Conservation (phyloP, 1,140 invertebrate genomes). For the Ephestia elutella region DNA sequence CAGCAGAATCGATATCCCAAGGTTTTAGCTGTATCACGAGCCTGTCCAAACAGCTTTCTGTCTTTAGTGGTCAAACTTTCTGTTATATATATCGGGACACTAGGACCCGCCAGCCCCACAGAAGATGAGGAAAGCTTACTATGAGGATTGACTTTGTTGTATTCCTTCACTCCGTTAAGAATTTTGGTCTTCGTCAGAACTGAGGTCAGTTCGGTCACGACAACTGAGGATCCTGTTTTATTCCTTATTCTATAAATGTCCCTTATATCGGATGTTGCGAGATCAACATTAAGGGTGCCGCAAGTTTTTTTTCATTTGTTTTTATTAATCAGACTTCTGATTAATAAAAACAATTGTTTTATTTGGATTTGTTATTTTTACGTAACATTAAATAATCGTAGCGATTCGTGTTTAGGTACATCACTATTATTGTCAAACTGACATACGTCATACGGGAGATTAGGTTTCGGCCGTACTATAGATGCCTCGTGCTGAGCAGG, state of each 20-base stretch:
- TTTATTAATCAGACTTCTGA: too few relatives aligned
- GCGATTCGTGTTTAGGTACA: too few relatives aligned
- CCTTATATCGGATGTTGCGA: slow-evolving; percentile 2
- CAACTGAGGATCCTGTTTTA: neutral
- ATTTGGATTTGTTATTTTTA: too few relatives aligned
- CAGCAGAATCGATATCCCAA: slow-evolving; percentile 6
- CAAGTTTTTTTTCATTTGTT: slow-evolving; percentile 6
- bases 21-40: neutral
- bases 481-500: too few relatives aligned
- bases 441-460: too few relatives aligned
- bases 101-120: neutral
- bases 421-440: too few relatives aligned
- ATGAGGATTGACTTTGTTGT: slow-evolving; percentile 6
- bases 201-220: slow-evolving; percentile 6
- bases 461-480: too few relatives aligned
- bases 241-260: slow-evolving; percentile 11
- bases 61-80: slow-evolving; percentile 11
- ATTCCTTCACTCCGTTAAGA: slow-evolving; percentile 2
- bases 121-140: slow-evolving; percentile 2
- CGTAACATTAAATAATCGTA: too few relatives aligned
- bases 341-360: too few relatives aligned
- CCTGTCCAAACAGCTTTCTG: neutral
- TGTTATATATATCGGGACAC: slow-evolving; percentile 10
- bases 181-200: slow-evolving; percentile 13
- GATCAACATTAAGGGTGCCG: neutral